Evolutionary conservation across 2,888 invertebrate genomes (phyloP).

Genomic region (Cryptus viduatorius): DNA sequence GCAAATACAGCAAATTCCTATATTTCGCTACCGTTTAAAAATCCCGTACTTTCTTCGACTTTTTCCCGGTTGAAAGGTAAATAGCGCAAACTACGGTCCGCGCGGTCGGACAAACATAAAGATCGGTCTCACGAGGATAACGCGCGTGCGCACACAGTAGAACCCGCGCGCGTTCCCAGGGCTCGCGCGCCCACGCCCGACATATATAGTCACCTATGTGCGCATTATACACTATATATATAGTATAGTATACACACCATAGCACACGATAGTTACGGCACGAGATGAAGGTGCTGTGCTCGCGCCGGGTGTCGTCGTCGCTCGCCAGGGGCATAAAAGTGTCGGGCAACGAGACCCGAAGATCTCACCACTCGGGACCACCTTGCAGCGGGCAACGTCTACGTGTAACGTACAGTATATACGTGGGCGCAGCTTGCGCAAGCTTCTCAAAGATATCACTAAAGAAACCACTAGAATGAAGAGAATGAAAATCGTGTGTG

Average conservation of each 20-base stretch:
- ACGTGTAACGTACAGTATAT: neutral
- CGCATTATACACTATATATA: neutral
- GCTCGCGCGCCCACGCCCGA: constrained; percentile 80
- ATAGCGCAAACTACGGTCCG: neutral
- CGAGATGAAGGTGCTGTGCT: constrained; percentile 44
- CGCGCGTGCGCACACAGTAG: neutral
- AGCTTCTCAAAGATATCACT: constrained; percentile 70
- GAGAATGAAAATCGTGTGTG: neutral
- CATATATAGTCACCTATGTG: constrained; percentile 10
- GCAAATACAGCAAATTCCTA: no score
- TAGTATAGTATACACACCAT: neutral
- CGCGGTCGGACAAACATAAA: constrained; percentile 59
- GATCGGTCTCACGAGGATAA: constrained; percentile 68
- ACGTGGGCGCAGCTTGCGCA: constrained; percentile 83
- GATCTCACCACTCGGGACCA: constrained; percentile 81
- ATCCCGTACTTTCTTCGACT: constrained; percentile 1
- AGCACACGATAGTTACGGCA: constrained; percentile 49
- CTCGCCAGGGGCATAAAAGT: constrained; percentile 83
- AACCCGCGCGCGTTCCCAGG: constrained; percentile 74
- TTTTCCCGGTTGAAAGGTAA: neutral
- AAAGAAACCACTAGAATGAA: constrained; percentile 15
- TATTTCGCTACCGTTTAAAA: neutral
- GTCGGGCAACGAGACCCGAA: constrained; percentile 77
- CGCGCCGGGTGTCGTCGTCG: constrained; percentile 75
- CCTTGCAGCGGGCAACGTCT: constrained; percentile 75